Base-by-base conservation (phyloP, 2,797 vertebrate genomes). In the Stomatorhinus walkeri region DNA sequence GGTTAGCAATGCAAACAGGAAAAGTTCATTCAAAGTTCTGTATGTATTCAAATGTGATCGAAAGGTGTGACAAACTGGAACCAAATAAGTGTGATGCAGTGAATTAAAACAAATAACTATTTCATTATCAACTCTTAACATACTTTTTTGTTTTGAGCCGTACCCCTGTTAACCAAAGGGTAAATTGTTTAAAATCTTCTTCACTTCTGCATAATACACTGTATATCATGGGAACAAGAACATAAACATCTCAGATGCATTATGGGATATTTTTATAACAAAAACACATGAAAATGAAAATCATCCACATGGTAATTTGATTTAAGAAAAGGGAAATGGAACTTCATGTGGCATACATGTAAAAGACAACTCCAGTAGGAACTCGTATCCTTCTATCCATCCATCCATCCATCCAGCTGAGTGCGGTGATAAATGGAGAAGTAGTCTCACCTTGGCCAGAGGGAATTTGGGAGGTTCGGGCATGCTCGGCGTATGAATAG, bases 401-500 rank as follows among this genome's bases (percentile, higher is more conserved):
- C 72, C 32, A 64, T 64, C 61, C 61, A 32, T 68, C 32, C 68
- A 72, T 48, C 79, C 7, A 48, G n/a, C 19, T 48, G 43, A 9
- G 40, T 12, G 48, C 12, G 0, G 43, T 43, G 76, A 81, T 43
- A 43, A 81, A 46, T 3, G 76, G 76, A 81, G 68, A 61, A 10
- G 49, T 36, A 2, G 4, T 86, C 85, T 95, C 94, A 99, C 98
- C 97, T 98, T 96, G 86, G 93, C 19, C 22, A 95, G 94, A 0
- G 93, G 94, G 92, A 97, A 96, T 91, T 95, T 97, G 89, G 96
- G 94, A 56, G 96, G 90, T 91, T 97, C 96, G 22, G 95, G 92
- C 88, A 96, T 94, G 89, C 94, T 94, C 5, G 97, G 97, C 0
- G 97, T 97, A 54, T 95, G 94, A 93, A 99, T 96, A 90, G 95